phyloP scores from a whole-genome alignment of 2,888 invertebrate genomes.

The Nomada lathburiana region DNA sequence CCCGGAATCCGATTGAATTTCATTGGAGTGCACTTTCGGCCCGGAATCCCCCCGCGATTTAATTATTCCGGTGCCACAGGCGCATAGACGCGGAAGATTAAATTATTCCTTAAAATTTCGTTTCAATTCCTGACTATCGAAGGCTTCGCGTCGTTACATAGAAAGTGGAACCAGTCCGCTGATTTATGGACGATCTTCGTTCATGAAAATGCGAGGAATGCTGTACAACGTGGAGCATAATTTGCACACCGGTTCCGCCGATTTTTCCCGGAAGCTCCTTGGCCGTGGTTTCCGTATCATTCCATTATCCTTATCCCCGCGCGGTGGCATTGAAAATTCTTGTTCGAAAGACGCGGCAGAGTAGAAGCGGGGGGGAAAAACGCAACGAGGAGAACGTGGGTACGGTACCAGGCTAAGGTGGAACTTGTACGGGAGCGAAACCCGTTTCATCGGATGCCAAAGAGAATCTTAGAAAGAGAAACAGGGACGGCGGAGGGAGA shows the following conservation, averaged over 20 bases:
- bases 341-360: not conserved
- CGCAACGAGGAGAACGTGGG: constrained; percentile 25
- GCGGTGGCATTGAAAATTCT: constrained; percentile 26
- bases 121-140: constrained; percentile 1
- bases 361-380: constrained; percentile 16
- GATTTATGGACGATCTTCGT: not conserved
- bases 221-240: not conserved
- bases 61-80: not conserved
- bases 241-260: not conserved
- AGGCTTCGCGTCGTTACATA: not conserved
- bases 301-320: constrained; percentile 35
- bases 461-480: constrained; percentile 15
- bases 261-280: constrained; percentile 20
- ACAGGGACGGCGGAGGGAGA: not conserved
- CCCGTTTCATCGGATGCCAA: constrained; percentile 56
- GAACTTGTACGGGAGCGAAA: constrained; percentile 53
- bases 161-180: too few species aligned
- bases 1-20: constrained; percentile 15
- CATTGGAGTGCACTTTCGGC: constrained; percentile 16
- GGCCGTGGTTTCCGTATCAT: constrained; percentile 31
- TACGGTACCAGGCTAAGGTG: constrained; percentile 30
- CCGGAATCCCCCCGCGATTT: not conserved
- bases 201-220: not conserved
- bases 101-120: constrained; percentile 36
- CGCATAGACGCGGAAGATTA: not conserved